Evolutionary conservation across 2,888 invertebrate species (phyloP), one percentile per base, ranked within the genome.

Genomic region (Caenorhabditis becei): DNA sequence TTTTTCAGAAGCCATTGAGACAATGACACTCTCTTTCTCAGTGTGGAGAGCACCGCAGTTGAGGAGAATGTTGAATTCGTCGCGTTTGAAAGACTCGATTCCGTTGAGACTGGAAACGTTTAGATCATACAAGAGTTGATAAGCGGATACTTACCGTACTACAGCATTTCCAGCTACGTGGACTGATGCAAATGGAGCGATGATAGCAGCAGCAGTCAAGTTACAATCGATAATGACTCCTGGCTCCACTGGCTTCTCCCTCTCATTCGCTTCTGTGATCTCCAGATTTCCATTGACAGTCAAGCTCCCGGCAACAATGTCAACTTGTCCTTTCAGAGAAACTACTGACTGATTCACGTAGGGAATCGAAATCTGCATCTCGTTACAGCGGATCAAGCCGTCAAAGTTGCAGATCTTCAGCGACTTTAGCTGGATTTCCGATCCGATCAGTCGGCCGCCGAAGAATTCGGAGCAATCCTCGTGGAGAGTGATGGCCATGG

Each of bases 361-460:
- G 8, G 87, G 85, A 11, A 83, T 54, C 0, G 74, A 62, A 0
- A 87, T 65, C 37, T 87, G 82, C 44, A 83, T 78, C 23, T 86
- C 85, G 53, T 87, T 87, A 14, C 84, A 85, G 11, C 84, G 65
- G 11, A 87, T 69, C n/a, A 80, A 69, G 1, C 84, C 85, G 47
- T 81, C 79, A 26, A 78, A 83, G 1, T 26, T 14, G 18, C 82
- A 82, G 1, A 54, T n/a, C 51, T 83, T 82, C 18, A 72, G 49
- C 10, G 54, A 69, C 63, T 77, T 82, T 5, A 79, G 59, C 5
- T 63, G 11, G 11, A 82, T 78, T n/a, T 82, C 72, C 65, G 79
- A 77, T 59, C 82, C 79, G 7, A 87, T 66, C 5, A 84, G 63
- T 18, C 82, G 47, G 10, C 87, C 87, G 20, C 77, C 77, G 66